These are phyloP conservation scores for Linnaemya vulpina DNA, from an alignment of 2,888 invertebrate species.

Conservation along the genomic window DNA sequence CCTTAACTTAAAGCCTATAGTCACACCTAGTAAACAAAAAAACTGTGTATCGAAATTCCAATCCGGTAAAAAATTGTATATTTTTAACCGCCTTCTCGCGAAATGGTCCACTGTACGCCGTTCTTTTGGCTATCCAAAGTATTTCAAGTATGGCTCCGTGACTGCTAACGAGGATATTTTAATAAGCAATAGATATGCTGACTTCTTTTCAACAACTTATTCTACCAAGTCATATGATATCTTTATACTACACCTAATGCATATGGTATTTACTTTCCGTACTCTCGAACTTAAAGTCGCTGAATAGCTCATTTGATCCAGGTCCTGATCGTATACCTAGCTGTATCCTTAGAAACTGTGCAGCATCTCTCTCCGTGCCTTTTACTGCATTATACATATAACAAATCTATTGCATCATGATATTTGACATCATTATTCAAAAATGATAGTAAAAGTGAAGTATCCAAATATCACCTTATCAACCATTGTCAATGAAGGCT, in stretches of 20 bases:
- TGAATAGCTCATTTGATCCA: not conserved
- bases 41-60: too few relatives aligned
- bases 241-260: not conserved
- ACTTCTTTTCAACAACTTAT: not conserved
- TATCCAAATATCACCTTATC: not conserved
- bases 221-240: not conserved
- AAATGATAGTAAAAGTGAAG: not conserved
- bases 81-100: too few relatives aligned
- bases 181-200: too few relatives aligned
- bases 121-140: not conserved
- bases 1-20: too few relatives aligned
- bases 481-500: too few relatives aligned
- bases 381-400: not conserved
- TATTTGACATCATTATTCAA: not conserved
- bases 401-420: not conserved
- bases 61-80: too few relatives aligned
- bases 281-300: not conserved
- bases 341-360: too few relatives aligned
- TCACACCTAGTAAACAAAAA: too few relatives aligned
- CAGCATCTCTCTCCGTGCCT: not conserved
- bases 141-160: not conserved
- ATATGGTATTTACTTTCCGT: not conserved
- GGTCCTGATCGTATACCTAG: not conserved
- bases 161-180: not conserved
- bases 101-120: not conserved